Conservation (phyloP, 2,113 vertebrate genomes). For the Gnathonemus echidnorhynchus region DNA sequence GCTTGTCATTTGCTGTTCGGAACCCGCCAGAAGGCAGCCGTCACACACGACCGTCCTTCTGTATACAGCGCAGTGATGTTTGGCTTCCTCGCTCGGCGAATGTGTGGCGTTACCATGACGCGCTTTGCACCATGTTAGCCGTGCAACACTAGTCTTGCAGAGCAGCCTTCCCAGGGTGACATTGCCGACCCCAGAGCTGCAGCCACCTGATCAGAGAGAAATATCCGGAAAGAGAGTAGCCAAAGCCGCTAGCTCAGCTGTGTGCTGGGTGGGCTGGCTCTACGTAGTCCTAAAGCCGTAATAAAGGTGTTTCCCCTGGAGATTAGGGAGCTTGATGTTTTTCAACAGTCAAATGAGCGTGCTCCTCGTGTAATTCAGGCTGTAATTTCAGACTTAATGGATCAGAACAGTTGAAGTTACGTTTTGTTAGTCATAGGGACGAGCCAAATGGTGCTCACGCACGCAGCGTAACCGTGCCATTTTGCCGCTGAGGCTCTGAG, state of each 20-base stretch:
- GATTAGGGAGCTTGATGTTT: background rate
- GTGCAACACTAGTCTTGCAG: background rate
- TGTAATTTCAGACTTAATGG: slow-evolving; percentile 7
- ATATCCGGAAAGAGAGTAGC: background rate
- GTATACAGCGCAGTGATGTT: background rate
- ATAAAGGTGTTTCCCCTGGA: background rate
- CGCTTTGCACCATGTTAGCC: background rate
- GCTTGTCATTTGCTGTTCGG: background rate
- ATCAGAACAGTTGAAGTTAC: background rate
- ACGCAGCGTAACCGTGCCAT: background rate
- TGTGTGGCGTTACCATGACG: background rate
- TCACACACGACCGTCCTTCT: background rate
- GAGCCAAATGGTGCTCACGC: background rate
- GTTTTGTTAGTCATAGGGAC: background rate
- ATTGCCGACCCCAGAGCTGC: background rate
- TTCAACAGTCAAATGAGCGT: background rate
- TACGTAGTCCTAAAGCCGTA: background rate
- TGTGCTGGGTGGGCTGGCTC: background rate
- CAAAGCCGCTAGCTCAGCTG: background rate
- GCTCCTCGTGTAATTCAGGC: background rate
- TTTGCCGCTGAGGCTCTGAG: background rate
- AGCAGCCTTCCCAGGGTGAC: background rate
- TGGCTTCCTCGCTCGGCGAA: background rate
- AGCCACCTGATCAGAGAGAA: background rate
- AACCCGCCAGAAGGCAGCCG: background rate